These are phyloP conservation scores for Drosophila saltans DNA, from an alignment of 1,140 invertebrate species.

Conservation along the genomic window DNA sequence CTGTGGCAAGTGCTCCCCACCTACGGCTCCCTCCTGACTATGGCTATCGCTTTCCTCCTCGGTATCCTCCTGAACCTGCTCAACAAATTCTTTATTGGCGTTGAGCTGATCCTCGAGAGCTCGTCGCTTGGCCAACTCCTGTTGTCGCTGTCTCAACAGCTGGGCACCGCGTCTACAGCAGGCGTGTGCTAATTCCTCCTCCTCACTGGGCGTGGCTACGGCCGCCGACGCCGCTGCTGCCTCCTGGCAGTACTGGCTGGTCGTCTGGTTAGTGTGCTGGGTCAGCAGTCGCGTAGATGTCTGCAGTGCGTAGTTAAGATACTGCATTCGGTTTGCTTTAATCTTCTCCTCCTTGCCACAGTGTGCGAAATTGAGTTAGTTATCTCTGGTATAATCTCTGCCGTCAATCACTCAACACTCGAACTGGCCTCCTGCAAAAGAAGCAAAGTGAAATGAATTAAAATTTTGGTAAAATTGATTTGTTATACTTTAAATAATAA, in stretches of 20 bases:
- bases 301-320: slow-evolving; percentile 82
- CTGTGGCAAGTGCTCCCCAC: slow-evolving; percentile 56
- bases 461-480: no score
- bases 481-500: no score
- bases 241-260: slow-evolving; percentile 46
- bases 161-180: slow-evolving; percentile 71
- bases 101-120: slow-evolving; percentile 70
- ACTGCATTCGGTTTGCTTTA: slow-evolving; percentile 82
- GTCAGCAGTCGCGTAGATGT: slow-evolving; percentile 82
- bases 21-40: slow-evolving; percentile 47
- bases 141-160: slow-evolving; percentile 64
- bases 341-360: slow-evolving; percentile 69
- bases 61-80: slow-evolving; percentile 16
- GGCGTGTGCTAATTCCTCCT: slow-evolving; percentile 66
- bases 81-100: slow-evolving; percentile 38
- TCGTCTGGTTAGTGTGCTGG: slow-evolving; percentile 54
- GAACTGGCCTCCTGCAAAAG: slow-evolving; percentile 40
- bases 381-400: background rate
- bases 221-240: slow-evolving; percentile 29
- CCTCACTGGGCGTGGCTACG: slow-evolving; percentile 37
- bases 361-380: slow-evolving; percentile 62
- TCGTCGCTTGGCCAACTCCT: slow-evolving; percentile 60
- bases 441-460: background rate
- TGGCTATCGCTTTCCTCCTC: slow-evolving; percentile 16
- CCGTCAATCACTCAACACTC: background rate